Evolutionary conservation across 2,888 invertebrate species (phyloP), one percentile per base, ranked within the genome.

Genomic region (Ptilodon capucinus): DNA sequence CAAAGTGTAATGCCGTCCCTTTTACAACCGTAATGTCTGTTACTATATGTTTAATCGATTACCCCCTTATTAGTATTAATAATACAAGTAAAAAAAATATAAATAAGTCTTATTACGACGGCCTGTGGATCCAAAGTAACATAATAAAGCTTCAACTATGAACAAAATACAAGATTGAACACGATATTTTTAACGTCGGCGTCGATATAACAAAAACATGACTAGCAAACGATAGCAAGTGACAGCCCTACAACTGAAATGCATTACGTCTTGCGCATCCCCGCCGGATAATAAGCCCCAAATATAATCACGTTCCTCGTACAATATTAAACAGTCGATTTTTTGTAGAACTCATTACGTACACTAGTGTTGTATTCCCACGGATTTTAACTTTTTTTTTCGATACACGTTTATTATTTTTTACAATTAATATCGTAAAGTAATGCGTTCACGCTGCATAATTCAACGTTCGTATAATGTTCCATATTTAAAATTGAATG

Each of bases 391-490:
- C 25, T 60, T 63, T 74, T 79, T 78, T 76, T 82, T 78, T 76
- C 54, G 49, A 57, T 61, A 63, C 73, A 53, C 63, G 57, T 65
- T 79, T 78, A 71, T 74, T 76, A 79, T 78, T 79, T 79, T 80
- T 74, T 60, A 81, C 82, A 85, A 89, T 86, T 84, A 86, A 71
- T 78, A 79, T 77, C 73, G 80, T 79, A 70, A 74, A 76, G 78
- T 84, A 87, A 91, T 85, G 84, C 68, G 86, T 90, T 91, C 90
- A 91, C 91, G 88, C 86, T 79, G 90, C 83, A 88, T 88, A 88
- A 90, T 84, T 84, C 79, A 76, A 71, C 64, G 52, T 56, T 59
- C 51, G 56, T 62, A 71, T 57, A 56, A 57, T 63, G 66, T 69
- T 73, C 66, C 62, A 62, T 75, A 81, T 81, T 79, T 73, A 53